These are phyloP conservation scores for Lamellibrachia satsuma DNA, from an alignment of 2,888 invertebrate genomes.

Conservation along the genomic window DNA sequence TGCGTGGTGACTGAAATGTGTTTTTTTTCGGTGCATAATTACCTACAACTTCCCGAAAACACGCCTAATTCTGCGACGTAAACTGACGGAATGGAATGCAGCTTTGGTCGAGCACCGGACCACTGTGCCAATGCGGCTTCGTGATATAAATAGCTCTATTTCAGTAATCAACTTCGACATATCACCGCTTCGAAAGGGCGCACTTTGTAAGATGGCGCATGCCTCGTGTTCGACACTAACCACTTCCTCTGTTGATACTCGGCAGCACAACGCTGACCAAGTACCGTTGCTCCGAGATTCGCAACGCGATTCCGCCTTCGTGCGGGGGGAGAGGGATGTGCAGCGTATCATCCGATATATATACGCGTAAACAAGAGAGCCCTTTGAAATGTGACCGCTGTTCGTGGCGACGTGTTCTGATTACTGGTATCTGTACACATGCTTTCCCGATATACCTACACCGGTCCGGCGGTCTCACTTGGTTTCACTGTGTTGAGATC, in stretches of 20 bases:
- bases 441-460: not conserved
- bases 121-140: not conserved
- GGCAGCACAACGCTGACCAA: not conserved
- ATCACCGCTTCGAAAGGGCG: not conserved
- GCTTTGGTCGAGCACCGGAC: not conserved
- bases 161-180: not conserved
- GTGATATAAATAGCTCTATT: not conserved
- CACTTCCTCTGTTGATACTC: not conserved
- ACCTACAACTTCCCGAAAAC: not conserved
- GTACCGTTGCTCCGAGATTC: not conserved
- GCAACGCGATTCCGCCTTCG: not conserved
- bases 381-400: slow-evolving; percentile 7
- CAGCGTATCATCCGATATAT: not conserved
- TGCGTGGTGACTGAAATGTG: not conserved
- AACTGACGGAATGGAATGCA: slow-evolving; percentile 3
- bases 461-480: not conserved
- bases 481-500: not conserved
- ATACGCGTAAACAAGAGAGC: not conserved
- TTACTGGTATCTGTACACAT: not conserved
- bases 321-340: not conserved
- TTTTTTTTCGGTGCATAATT: not conserved
- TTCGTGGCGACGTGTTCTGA: not conserved
- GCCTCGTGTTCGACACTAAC: slow-evolving; percentile 5
- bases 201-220: slow-evolving; percentile 11
- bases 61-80: not conserved